A percentile compares a stretch with the other conserved stretches of the same genome.
Conservation (phyloP, 2,888 invertebrate species). For the Lymantria monacha region DNA sequence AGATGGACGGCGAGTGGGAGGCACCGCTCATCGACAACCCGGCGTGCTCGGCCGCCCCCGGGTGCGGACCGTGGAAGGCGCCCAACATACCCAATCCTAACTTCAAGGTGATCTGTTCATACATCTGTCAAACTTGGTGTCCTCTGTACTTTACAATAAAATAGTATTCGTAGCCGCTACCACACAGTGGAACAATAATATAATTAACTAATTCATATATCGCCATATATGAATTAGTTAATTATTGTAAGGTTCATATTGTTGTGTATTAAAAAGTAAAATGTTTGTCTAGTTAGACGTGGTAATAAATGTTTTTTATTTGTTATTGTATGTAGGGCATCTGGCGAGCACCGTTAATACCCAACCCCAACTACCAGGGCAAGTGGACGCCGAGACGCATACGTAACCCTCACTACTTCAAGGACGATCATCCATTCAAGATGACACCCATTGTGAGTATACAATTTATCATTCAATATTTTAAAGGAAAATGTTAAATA, state of each 20-base stretch:
- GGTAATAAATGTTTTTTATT: background rate
- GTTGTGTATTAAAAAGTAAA: too few relatives aligned
- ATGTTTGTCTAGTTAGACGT: too few relatives aligned
- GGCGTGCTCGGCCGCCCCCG: slow-evolving; percentile 87
- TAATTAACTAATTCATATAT: too few relatives aligned
- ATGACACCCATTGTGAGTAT: slow-evolving; percentile 94
- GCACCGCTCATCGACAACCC: slow-evolving; percentile 96
- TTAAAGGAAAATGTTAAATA: background rate
- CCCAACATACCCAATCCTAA: slow-evolving; percentile 93
- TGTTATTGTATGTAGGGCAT: slow-evolving; percentile 88
- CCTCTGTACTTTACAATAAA: too few relatives aligned
- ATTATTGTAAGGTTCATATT: too few relatives aligned
- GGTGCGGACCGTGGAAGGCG: slow-evolving; percentile 96
- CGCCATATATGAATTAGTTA: too few relatives aligned
- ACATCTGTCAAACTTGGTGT: background rate
- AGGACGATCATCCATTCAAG: slow-evolving; percentile 93
- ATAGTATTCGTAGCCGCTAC: too few relatives aligned
- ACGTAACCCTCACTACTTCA: slow-evolving; percentile 95
- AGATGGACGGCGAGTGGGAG: slow-evolving; percentile 99
- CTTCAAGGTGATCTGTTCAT: slow-evolving; percentile 83
- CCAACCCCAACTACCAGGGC: slow-evolving; percentile 97
- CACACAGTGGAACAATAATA: too few relatives aligned
- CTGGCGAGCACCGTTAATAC: slow-evolving; percentile 94
- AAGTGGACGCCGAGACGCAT: slow-evolving; percentile 96
- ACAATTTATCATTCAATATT: background rate